Base-by-base conservation (phyloP, 2,797 vertebrate species). In the Parauchenoglanis ngamensis region DNA sequence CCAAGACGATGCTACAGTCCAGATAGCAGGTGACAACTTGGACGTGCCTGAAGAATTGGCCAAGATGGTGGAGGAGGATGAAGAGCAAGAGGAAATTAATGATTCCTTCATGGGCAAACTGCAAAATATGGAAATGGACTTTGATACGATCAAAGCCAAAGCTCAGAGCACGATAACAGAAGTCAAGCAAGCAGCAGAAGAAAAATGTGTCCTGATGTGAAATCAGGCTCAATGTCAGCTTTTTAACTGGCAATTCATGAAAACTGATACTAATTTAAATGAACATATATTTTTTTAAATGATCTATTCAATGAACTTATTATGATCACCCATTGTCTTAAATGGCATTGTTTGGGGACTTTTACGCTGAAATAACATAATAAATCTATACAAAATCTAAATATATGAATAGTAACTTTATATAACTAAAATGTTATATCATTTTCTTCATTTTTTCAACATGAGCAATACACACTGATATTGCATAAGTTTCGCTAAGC, bases 41-140 rank as follows among this genome's bases (percentile, higher is more conserved):
- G 95, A 96, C 52, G 90, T 96, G 49, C 96, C 94, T 0, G 94
- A 94, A 87, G 95, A 96, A 11, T 90, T 96, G 59, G 94, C 94
- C 0, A 94, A 95, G 88, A 94, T 95, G 93, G 94, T 96, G 79
- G 89, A 95, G 11, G 92, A 94, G 73, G 96, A 96, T 21, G 94
- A 94, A 56, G 94, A 95, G 31, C 92, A 96, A 31, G 94, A 96
- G 0, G 94, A 92, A 31, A 78, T 83, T 8, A 90, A 92, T 19
- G 90, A 95, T 0, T 88, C 93, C 0, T 90, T 96, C 61, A 67
- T 96, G 79, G 86, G 87, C 0, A 94, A 92, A 86, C 91, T 96
- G 67, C 92, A 92, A 81, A 95, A 94, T n/a, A 84, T 95, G 90
- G 94, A 95, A 15, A 67, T 93, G 89, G 94, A 95, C 80, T 88